These are phyloP conservation scores for Erythrocebus patas DNA, from an alignment of 2,113 vertebrate genomes.

Conservation along the genomic window DNA sequence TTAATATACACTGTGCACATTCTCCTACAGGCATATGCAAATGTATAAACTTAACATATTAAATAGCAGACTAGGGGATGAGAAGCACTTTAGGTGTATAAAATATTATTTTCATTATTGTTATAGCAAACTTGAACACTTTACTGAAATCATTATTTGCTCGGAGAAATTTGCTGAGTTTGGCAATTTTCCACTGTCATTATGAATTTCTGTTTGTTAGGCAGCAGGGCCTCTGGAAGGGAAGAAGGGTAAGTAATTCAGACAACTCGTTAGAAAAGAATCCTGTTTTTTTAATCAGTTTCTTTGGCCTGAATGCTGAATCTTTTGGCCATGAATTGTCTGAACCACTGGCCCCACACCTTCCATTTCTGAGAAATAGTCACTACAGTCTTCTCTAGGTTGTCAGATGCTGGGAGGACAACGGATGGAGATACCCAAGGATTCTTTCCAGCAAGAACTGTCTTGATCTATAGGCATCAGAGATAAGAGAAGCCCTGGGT, in stretches of 20 bases:
- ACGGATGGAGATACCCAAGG: not conserved
- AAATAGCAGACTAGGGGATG: not conserved
- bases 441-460: not conserved
- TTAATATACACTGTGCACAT: not conserved
- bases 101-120: constrained; percentile 60
- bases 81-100: constrained; percentile 44
- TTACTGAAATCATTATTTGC: constrained; percentile 59
- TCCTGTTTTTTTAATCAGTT: not conserved
- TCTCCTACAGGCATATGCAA: constrained; percentile 35
- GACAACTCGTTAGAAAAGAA: not conserved
- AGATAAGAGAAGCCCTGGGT: not conserved
- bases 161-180: constrained; percentile 54
- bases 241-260: not conserved
- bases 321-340: constrained; percentile 4
- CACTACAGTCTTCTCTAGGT: not conserved
- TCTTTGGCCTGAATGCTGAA: not conserved
- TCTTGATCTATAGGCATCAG: not conserved
- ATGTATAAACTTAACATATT: constrained; percentile 24
- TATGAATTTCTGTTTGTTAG: not conserved
- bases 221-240: not conserved
- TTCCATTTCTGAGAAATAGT: not conserved
- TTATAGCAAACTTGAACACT: constrained; percentile 46
- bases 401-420: not conserved
- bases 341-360: not conserved
- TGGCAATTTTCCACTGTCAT: constrained; percentile 28